Percentiles rank a stretch among this genome's conserved stretches.
These are phyloP conservation scores for Andrena dorsata DNA, from an alignment of 2,888 invertebrate genomes.

Conservation along the genomic window DNA sequence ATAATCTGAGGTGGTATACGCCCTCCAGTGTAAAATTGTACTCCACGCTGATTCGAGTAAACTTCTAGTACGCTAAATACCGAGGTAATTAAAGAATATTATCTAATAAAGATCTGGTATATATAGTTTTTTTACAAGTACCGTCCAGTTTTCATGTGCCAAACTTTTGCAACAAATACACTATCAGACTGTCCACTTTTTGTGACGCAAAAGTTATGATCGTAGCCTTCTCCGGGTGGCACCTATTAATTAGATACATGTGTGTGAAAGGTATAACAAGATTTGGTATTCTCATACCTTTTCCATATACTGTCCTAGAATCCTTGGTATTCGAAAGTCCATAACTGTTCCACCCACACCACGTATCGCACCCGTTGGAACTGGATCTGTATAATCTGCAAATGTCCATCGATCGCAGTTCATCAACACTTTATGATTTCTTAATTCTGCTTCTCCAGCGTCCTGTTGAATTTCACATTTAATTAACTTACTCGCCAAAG, in stretches of 20 bases:
- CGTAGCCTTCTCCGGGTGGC: constrained; percentile 89
- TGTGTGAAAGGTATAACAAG: neutral
- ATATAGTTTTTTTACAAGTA: constrained; percentile 45
- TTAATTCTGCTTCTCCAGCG: constrained; percentile 87
- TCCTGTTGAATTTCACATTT: constrained; percentile 83
- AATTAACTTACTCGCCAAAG: neutral
- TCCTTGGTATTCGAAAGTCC: constrained; percentile 90
- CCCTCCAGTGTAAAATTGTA: constrained; percentile 93
- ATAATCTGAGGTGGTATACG: constrained; percentile 64
- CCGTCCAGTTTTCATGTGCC: constrained; percentile 77
- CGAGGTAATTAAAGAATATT: constrained; percentile 25
- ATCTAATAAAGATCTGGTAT: constrained; percentile 18
- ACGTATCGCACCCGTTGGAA: constrained; percentile 90
- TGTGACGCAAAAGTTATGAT: constrained; percentile 92
- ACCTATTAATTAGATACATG: constrained; percentile 60
- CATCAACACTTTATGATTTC: constrained; percentile 89
- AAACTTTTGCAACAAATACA: constrained; percentile 87
- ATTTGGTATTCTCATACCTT: constrained; percentile 84
- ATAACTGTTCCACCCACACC: constrained; percentile 90
- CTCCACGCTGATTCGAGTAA: constrained; percentile 94
- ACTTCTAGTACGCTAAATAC: constrained; percentile 89
- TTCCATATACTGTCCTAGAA: constrained; percentile 88
- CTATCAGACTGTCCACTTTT: constrained; percentile 82
- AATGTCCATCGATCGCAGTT: constrained; percentile 92
- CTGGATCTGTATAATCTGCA: constrained; percentile 88